These are phyloP conservation scores for Drepanosiphum platanoidis DNA, from an alignment of 2,888 invertebrate species.

Conservation along the genomic window DNA sequence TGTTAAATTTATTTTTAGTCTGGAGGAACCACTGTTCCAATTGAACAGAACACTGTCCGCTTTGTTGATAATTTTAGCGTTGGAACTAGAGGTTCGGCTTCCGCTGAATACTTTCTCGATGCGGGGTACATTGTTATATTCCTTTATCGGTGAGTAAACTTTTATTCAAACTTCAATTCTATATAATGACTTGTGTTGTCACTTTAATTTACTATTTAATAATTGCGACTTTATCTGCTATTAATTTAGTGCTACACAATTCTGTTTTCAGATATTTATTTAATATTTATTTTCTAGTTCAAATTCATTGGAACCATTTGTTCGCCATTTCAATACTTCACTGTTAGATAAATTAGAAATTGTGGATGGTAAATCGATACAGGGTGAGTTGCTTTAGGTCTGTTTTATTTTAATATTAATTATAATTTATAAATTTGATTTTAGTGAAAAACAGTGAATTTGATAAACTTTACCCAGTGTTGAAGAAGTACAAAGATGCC, in stretches of 20 bases:
- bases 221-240: neutral
- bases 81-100: conserved; percentile 93
- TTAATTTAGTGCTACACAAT: neutral
- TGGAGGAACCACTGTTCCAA: conserved; percentile 95
- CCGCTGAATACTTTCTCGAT: conserved; percentile 94
- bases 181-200: neutral
- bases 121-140: conserved; percentile 92
- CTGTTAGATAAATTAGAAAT: conserved; percentile 82
- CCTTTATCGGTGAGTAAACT: conserved; percentile 74
- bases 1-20: conserved; percentile 72
- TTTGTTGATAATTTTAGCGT: conserved; percentile 99
- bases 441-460: conserved; percentile 79
- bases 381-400: neutral
- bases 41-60: conserved; percentile 96
- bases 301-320: conserved; percentile 91
- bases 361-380: conserved; percentile 68
- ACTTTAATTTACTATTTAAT: neutral
- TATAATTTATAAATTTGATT: conserved; percentile 63
- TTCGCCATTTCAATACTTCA: conserved; percentile 84
- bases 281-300: conserved; percentile 69
- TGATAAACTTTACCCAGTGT: conserved; percentile 77
- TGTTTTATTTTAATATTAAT: neutral
- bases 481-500: conserved; percentile 83
- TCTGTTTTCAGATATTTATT: neutral
- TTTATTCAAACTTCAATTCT: conserved; percentile 3